Evolutionary conservation across 2,888 invertebrate species (phyloP).

Genomic region (Agapetus fuscipes): DNA sequence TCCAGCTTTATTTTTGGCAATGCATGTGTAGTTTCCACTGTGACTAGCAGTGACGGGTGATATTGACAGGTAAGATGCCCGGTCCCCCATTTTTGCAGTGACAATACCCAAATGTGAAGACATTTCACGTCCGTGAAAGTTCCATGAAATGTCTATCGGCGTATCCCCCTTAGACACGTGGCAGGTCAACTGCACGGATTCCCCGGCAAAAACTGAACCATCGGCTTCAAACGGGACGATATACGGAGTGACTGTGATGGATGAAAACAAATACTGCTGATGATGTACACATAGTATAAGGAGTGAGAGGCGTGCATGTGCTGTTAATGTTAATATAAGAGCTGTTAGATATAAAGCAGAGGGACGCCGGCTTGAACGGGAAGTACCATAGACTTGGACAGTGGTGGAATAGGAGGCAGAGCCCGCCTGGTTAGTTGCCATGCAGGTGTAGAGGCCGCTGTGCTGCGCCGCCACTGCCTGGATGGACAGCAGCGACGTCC

Average conservation of each 20-base stretch:
- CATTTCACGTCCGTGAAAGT: slow-evolving; percentile 45
- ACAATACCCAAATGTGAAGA: slow-evolving; percentile 35
- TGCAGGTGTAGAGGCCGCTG: slow-evolving; percentile 62
- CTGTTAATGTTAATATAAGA: background rate
- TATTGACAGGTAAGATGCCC: slow-evolving; percentile 49
- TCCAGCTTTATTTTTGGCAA: slow-evolving; percentile 51
- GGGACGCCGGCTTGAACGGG: background rate
- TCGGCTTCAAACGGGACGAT: slow-evolving; percentile 39
- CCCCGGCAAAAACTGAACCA: slow-evolving; percentile 44
- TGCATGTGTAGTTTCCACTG: slow-evolving; percentile 55
- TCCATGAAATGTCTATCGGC: slow-evolving; percentile 52
- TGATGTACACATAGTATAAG: background rate
- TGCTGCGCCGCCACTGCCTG: slow-evolving; percentile 53
- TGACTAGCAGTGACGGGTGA: slow-evolving; percentile 47
- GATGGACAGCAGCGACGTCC: slow-evolving; percentile 57
- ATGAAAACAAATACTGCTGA: slow-evolving; percentile 5
- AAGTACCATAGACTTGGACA: slow-evolving; percentile 59
- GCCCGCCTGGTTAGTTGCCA: slow-evolving; percentile 58
- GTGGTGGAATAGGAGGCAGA: slow-evolving; percentile 49
- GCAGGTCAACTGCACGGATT: slow-evolving; percentile 43
- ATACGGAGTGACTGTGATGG: slow-evolving; percentile 37
- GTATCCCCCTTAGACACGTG: slow-evolving; percentile 52
- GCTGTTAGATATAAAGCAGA: background rate
- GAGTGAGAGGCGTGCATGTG: background rate
- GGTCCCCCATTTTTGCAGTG: slow-evolving; percentile 36